Percentiles rank a stretch among this genome's conserved stretches.
Evolutionary conservation across 2,113 vertebrate species (phyloP).

Genomic region (Phyllostomus hastatus): DNA sequence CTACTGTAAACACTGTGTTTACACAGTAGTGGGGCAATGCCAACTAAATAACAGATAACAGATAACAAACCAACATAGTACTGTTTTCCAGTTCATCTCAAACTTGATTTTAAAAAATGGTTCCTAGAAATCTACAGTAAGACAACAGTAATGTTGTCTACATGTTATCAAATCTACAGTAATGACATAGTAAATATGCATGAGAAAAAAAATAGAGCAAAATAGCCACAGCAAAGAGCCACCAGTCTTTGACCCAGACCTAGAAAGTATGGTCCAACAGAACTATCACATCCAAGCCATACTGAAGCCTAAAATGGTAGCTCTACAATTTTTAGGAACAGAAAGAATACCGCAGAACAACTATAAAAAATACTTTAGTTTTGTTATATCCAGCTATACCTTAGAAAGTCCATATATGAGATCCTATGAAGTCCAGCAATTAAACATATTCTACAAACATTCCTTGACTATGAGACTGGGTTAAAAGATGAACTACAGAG

Average conservation of each 20-base stretch:
- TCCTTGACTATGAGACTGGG: neutral
- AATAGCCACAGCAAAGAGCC: neutral
- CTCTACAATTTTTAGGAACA: neutral
- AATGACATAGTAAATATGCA: neutral
- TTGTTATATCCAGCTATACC: neutral
- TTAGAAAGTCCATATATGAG: neutral
- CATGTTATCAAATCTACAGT: too few species aligned
- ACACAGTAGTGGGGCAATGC: neutral
- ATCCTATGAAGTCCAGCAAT: neutral
- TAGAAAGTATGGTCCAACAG: neutral
- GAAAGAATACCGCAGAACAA: neutral
- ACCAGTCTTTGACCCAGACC: neutral
- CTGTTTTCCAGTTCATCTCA: neutral
- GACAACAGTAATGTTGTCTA: too few species aligned
- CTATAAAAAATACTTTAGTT: neutral
- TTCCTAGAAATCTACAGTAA: neutral
- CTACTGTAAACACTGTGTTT: neutral
- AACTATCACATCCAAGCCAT: neutral
- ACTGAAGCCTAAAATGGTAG: neutral
- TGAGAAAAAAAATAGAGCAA: neutral
- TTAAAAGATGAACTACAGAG: neutral
- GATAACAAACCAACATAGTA: neutral
- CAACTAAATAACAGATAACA: neutral
- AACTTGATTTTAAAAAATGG: neutral
- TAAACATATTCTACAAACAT: constrained; percentile 13